phyloP scores from a whole-genome alignment of 2,888 invertebrate genomes.

The Spatulosminthurus flaviceps region DNA sequence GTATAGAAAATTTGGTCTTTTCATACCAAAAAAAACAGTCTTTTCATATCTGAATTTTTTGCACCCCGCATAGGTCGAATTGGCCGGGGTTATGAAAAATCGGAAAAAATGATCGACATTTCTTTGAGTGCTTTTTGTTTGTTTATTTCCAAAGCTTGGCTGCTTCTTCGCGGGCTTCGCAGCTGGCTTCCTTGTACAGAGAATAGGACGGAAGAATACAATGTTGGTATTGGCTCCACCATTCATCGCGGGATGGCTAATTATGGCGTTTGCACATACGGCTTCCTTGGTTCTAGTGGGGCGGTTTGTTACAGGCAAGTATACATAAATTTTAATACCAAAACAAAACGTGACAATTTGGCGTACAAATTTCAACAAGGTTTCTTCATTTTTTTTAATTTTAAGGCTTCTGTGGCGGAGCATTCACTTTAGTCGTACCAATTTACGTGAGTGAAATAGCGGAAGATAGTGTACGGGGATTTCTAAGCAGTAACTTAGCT shows the following conservation, averaged over 20 bases:
- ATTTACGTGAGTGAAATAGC: slow-evolving; percentile 87
- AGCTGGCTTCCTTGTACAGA: slow-evolving; percentile 61
- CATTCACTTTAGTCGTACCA: slow-evolving; percentile 85
- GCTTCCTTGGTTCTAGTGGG: slow-evolving; percentile 12
- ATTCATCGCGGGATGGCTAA: slow-evolving; percentile 62
- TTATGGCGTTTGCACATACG: slow-evolving; percentile 28
- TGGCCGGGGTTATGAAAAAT: too few relatives aligned
- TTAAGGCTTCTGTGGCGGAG: slow-evolving; percentile 79
- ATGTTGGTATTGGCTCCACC: slow-evolving; percentile 64
- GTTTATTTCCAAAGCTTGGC: slow-evolving; percentile 48
- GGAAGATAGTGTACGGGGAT: slow-evolving; percentile 82
- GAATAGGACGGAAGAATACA: slow-evolving; percentile 57
- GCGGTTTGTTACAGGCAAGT: slow-evolving; percentile 31
- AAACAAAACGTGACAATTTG: background rate
- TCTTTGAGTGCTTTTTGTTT: too few relatives aligned
- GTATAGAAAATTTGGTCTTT: too few relatives aligned
- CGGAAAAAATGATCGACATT: background rate
- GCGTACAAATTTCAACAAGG: slow-evolving; percentile 76
- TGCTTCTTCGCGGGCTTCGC: slow-evolving; percentile 56
- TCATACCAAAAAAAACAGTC: too few relatives aligned
- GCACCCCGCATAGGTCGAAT: too few relatives aligned
- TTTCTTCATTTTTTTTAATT: slow-evolving; percentile 64
- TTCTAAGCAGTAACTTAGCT: slow-evolving; percentile 80
- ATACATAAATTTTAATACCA: background rate
- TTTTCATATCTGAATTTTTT: too few relatives aligned